Percentiles rank a stretch among this genome's conserved stretches.
These are phyloP conservation scores for Pipistrellus nathusii DNA, from an alignment of 2,797 vertebrate species.

Conservation along the genomic window DNA sequence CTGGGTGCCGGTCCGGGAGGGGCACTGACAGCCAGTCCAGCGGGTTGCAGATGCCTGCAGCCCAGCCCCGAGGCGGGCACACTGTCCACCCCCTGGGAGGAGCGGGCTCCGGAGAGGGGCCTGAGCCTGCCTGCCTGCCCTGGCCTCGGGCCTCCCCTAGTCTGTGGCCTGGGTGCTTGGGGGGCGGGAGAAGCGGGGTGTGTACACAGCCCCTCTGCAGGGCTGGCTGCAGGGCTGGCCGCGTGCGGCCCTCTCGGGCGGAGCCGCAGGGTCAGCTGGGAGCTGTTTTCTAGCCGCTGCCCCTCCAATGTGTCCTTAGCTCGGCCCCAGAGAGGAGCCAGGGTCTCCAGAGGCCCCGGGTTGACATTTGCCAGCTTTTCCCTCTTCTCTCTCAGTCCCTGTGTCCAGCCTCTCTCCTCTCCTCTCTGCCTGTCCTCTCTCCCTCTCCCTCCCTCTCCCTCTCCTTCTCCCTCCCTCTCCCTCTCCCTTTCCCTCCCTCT, in stretches of 20 bases:
- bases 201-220: neutral
- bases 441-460: too few species aligned
- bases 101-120: too few species aligned
- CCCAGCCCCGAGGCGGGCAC: too few species aligned
- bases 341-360: neutral
- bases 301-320: neutral
- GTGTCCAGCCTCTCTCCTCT: neutral
- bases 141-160: too few species aligned
- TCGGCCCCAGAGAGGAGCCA: neutral
- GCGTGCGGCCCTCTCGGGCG: too few species aligned
- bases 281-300: neutral
- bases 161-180: neutral
- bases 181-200: accelerated
- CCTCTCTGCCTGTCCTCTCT: too few species aligned
- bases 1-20: too few species aligned
- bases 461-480: too few species aligned
- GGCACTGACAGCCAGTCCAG: neutral
- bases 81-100: too few species aligned
- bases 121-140: neutral
- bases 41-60: accelerated
- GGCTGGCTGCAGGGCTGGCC: too few species aligned
- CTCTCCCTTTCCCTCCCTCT: neutral
- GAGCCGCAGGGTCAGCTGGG: too few species aligned
- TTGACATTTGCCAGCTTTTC: neutral
- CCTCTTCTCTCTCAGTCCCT: neutral